Evolutionary conservation across 2,113 vertebrate species (phyloP).

Genomic region (Nipponia nippon): DNA sequence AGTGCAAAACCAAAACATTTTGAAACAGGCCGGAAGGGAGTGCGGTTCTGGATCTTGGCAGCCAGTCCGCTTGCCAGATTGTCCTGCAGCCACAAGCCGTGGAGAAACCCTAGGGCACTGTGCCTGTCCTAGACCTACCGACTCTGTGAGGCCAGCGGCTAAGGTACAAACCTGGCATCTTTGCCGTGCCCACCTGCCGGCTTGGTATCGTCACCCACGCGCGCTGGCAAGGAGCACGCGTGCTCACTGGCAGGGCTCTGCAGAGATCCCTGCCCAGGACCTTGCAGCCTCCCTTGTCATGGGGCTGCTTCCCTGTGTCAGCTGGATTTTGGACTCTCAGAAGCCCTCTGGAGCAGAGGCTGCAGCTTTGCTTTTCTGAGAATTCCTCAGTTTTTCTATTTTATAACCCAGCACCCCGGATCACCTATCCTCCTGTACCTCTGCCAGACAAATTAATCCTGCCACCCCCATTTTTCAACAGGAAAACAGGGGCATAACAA

Average conservation of each 20-base stretch:
- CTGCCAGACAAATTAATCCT: slow-evolving; percentile 17
- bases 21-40: background rate
- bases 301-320: background rate
- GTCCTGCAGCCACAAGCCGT: background rate
- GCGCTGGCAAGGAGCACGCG: rapidly evolving
- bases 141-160: rapidly evolving
- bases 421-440: background rate
- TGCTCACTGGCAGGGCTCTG: background rate
- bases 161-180: background rate
- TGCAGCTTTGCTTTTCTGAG: background rate
- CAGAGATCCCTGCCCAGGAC: background rate
- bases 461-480: background rate
- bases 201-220: background rate
- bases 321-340: background rate
- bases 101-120: background rate
- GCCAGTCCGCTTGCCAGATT: background rate
- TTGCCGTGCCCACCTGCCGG: rapidly evolving
- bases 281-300: background rate
- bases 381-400: background rate
- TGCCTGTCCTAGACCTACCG: background rate
- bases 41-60: background rate
- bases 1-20: slow-evolving; percentile 9
- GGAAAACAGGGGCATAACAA: slow-evolving; percentile 5
- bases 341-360: background rate
- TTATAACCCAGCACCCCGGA: background rate